These are phyloP conservation scores for Ectemnius continuus DNA, from an alignment of 2,888 invertebrate genomes.

Conservation along the genomic window DNA sequence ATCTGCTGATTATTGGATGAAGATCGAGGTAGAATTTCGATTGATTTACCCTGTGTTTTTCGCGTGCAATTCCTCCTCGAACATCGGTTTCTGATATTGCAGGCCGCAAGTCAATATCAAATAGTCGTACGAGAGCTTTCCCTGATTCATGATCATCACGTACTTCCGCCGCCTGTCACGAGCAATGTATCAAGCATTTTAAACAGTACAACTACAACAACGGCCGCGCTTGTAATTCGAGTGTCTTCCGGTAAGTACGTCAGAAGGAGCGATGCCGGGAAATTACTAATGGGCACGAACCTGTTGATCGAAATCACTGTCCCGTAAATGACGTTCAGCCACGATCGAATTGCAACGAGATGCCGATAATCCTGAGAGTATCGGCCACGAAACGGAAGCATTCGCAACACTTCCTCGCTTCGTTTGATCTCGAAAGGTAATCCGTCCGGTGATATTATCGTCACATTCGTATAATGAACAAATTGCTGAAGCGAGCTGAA, in stretches of 20 bases:
- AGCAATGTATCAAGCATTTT: slow-evolving; percentile 8
- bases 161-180: slow-evolving; percentile 79
- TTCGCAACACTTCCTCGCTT: slow-evolving; percentile 74
- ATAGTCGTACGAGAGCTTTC: slow-evolving; percentile 71
- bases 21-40: accelerated
- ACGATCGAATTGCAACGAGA: slow-evolving; percentile 81
- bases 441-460: slow-evolving; percentile 84
- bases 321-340: slow-evolving; percentile 84
- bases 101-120: slow-evolving; percentile 72
- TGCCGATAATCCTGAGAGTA: slow-evolving; percentile 81
- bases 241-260: not conserved
- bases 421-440: slow-evolving; percentile 79
- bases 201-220: too few species aligned
- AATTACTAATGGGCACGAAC: slow-evolving; percentile 71
- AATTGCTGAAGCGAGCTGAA: slow-evolving; percentile 66
- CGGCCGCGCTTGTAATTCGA: not conserved
- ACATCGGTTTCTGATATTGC: slow-evolving; percentile 62
- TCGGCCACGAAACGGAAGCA: slow-evolving; percentile 80
- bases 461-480: slow-evolving; percentile 84
- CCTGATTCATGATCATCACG: slow-evolving; percentile 78
- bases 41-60: slow-evolving; percentile 47
- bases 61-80: slow-evolving; percentile 36
- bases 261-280: not conserved
- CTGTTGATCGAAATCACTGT: slow-evolving; percentile 81
- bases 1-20: slow-evolving; percentile 38